Percentiles rank a stretch among this genome's conserved stretches.
phyloP scores from a whole-genome alignment of 2,113 vertebrate species.

The Oxyura jamaicensis region DNA sequence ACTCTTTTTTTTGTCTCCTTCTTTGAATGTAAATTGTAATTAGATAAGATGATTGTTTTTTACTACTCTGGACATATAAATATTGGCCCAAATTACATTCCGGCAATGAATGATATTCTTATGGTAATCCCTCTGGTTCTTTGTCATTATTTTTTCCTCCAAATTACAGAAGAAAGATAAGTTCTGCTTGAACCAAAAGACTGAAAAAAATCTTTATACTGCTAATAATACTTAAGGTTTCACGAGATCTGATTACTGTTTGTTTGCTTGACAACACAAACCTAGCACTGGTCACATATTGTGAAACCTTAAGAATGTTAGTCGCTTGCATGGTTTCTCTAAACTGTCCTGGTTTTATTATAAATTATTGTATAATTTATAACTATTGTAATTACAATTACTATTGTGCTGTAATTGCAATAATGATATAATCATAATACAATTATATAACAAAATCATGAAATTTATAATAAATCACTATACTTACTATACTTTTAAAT shows the following conservation, averaged over 20 bases:
- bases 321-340: not conserved
- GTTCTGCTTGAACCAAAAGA: not conserved
- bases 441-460: too few relatives aligned
- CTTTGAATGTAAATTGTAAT: not conserved
- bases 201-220: not conserved
- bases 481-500: not conserved
- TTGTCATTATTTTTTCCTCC: not conserved
- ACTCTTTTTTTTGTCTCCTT: not conserved
- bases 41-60: constrained; percentile 26
- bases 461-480: not conserved
- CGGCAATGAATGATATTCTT: constrained; percentile 24
- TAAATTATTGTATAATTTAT: not conserved
- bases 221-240: not conserved
- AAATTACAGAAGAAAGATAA: constrained; percentile 10
- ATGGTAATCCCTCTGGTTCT: not conserved
- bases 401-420: too few relatives aligned
- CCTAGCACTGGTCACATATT: not conserved
- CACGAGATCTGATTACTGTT: too few relatives aligned
- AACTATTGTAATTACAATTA: too few relatives aligned
- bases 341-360: not conserved
- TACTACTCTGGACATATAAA: constrained; percentile 31
- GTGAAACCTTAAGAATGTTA: not conserved
- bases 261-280: not conserved
- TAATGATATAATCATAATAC: too few relatives aligned
- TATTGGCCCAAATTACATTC: constrained; percentile 26